Conservation (phyloP, 2,888 invertebrate genomes). For the Plusia festucae region DNA sequence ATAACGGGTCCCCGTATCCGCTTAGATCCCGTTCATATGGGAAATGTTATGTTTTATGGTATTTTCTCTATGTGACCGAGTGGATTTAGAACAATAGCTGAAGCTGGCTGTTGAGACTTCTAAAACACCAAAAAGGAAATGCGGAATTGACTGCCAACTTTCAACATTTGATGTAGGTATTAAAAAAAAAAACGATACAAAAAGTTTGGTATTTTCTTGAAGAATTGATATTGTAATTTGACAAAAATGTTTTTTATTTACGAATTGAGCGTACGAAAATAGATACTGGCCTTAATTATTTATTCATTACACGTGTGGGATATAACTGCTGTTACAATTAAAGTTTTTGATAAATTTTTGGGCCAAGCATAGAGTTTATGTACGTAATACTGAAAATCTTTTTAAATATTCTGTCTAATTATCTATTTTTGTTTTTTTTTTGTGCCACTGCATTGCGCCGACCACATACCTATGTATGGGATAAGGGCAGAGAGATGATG, state of each 20-base stretch:
- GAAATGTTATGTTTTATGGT: conserved; percentile 63
- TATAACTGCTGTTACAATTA: not conserved
- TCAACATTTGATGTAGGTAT: not conserved
- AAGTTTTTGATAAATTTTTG: not conserved
- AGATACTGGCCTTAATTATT: not conserved
- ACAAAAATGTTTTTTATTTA: not conserved
- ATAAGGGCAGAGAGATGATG: no score
- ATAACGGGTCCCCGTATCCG: conserved; percentile 72
- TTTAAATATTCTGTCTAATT: no score
- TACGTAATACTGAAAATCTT: no score
- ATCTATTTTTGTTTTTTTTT: no score
- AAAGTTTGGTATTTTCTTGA: not conserved
- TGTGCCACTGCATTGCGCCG: no score
- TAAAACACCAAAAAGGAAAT: not conserved
- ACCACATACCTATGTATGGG: no score
- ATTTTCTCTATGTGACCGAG: conserved; percentile 55
- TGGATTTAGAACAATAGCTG: conserved; percentile 1
- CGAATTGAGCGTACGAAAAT: not conserved
- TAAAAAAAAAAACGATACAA: not conserved
- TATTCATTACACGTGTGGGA: not conserved
- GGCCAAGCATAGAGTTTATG: no score
- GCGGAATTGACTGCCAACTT: not conserved
- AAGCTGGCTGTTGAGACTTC: not conserved
- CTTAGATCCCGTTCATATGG: conserved; percentile 72
- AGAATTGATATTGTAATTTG: not conserved